Percentiles rank a stretch among this genome's conserved stretches.
phyloP scores from a whole-genome alignment of 2,797 vertebrate species.

The Sebastolobus altivelis region DNA sequence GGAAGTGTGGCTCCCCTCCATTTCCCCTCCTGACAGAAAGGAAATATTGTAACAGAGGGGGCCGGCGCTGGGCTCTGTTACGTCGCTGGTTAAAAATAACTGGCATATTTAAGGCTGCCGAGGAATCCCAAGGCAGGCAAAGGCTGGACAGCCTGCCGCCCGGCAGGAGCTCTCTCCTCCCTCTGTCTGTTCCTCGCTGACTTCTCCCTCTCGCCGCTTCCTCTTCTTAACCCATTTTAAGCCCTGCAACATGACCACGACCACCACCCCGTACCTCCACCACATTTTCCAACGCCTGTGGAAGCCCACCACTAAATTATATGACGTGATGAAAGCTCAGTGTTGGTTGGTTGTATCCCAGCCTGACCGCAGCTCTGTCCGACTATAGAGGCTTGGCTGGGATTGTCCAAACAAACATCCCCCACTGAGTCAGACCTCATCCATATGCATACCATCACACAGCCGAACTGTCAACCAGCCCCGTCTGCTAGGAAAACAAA shows the following conservation, averaged over 20 bases:
- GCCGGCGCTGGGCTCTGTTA: conserved; percentile 88
- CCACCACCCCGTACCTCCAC: conserved; percentile 44
- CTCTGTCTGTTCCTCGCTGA: conserved; percentile 49
- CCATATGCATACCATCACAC: conserved; percentile 45
- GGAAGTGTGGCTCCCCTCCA: conserved; percentile 96
- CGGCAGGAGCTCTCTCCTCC: conserved; percentile 76
- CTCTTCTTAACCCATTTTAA: conserved; percentile 42
- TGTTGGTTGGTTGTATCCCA: conserved; percentile 25
- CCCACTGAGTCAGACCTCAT: conserved; percentile 50
- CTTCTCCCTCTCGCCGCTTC: conserved; percentile 53
- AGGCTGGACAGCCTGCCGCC: conserved; percentile 89
- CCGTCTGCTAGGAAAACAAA: conserved; percentile 33
- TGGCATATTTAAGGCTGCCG: conserved; percentile 96
- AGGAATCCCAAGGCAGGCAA: conserved; percentile 96
- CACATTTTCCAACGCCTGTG: conserved; percentile 40
- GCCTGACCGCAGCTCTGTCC: conserved; percentile 48
- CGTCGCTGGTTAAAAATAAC: conserved; percentile 99
- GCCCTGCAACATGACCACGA: conserved; percentile 43
- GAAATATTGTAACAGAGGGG: conserved; percentile 94
- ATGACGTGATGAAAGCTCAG: conserved; percentile 63
- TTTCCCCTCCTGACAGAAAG: conserved; percentile 96
- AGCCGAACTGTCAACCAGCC: conserved; percentile 36
- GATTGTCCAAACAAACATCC: conserved; percentile 63
- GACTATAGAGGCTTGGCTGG: conserved; percentile 52
- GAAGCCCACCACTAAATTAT: conserved; percentile 56